phyloP scores from a whole-genome alignment of 2,113 vertebrate species.

The Crotalus tigris region DNA sequence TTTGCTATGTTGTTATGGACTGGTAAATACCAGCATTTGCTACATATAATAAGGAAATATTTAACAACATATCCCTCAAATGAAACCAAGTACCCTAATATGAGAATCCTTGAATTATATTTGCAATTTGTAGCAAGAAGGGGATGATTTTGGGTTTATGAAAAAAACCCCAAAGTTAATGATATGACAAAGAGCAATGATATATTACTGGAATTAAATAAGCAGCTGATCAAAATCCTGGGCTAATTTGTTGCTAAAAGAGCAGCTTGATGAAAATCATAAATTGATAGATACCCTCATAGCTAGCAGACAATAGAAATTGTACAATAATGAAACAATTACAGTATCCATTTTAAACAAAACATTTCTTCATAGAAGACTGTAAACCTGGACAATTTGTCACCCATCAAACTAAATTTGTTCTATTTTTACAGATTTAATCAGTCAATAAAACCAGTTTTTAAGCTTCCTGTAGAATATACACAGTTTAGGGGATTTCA shows the following conservation, averaged over 20 bases:
- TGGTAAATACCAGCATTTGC: background rate
- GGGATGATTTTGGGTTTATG: background rate
- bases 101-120: background rate
- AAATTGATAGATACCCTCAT: background rate
- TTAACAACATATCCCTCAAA: background rate
- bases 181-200: background rate
- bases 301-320: background rate
- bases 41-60: background rate
- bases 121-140: background rate
- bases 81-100: background rate
- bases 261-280: background rate
- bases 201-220: background rate
- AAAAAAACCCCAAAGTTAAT: background rate
- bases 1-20: background rate
- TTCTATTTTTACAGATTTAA: background rate
- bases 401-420: too few species aligned
- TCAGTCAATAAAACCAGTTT: background rate
- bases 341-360: background rate
- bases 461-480: background rate
- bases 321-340: background rate
- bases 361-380: background rate
- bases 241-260: background rate
- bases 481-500: background rate
- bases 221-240: background rate
- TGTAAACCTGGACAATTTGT: background rate